Evolutionary conservation across 2,888 invertebrate genomes (phyloP), one percentile per base, ranked within the genome.

Genomic region (Agrochola lychnidis): DNA sequence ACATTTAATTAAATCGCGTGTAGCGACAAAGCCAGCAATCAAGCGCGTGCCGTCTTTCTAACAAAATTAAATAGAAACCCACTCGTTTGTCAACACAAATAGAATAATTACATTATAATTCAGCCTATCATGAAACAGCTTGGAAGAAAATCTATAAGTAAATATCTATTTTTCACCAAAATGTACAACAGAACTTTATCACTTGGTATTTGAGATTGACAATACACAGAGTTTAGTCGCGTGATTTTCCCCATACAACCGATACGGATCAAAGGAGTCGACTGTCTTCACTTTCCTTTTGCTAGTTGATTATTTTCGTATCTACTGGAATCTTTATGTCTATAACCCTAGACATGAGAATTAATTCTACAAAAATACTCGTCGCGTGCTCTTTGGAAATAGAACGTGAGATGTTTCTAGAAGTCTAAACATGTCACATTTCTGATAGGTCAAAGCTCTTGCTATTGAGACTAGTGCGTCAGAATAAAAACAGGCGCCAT

Each of bases 181-280:
- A 64, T 42, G 0, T 9, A 25, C 51, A 12, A 14, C 10, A n/a
- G 40, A 59, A 45, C 16, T 45, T 19, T 16, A 22, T 16, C 40
- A 36, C 30, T 72, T 51, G 22, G 12, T 51, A 61, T 51, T 48
- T 76, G 57, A 53, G 70, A 76, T 62, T 81, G 87, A 76, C 22
- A 64, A 42, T n/a, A 53, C n/a, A 57, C 72, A 73, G 70, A 57
- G 48, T 64, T 72, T 22, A 62, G 30, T 67, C 62, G 57, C 78
- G 74, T 73, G 72, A 79, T 76, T 76, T 81, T 75, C 67, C 64
- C 51, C 67, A 82, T 69, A 79, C 70, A 56, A 64, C 67, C 48
- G 73, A 87, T 61, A 73, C 64, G 69, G 81, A 83, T 85, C 87
- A 86, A 82, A 85, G 76, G 64, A 77, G 51, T 62, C 71, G 57